Evolutionary conservation across 2,113 vertebrate genomes (phyloP).

Genomic region (Copsychus sechellarum): DNA sequence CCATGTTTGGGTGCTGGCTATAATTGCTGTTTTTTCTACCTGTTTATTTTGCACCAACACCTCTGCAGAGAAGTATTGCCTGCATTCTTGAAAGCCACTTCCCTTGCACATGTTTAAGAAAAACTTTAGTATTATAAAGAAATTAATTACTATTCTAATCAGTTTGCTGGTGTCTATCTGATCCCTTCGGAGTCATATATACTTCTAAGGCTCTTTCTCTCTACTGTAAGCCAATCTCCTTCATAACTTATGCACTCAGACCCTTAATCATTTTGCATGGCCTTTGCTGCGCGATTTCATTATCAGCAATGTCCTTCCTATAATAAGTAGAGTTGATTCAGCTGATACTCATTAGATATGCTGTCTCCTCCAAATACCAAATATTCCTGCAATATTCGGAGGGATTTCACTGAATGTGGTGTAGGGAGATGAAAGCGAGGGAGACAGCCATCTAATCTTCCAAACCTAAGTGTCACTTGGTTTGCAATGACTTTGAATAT

Average conservation of each 20-base stretch:
- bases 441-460: background rate
- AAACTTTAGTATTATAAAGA: background rate
- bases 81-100: background rate
- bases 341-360: constrained; percentile 57
- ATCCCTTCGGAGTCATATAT: background rate
- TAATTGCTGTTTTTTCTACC: background rate
- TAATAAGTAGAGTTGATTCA: constrained; percentile 62
- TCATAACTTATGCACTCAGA: constrained; percentile 52
- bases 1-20: background rate
- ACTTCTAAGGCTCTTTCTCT: background rate
- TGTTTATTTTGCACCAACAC: background rate
- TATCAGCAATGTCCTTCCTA: constrained; percentile 54
- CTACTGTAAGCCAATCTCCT: constrained; percentile 16
- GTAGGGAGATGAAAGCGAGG: background rate
- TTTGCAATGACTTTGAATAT: constrained; percentile 3
- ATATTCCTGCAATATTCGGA: constrained; percentile 23
- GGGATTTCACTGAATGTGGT: background rate
- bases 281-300: constrained; percentile 33
- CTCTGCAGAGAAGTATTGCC: background rate
- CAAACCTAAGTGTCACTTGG: background rate
- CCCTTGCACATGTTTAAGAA: background rate
- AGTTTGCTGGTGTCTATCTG: background rate
- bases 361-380: constrained; percentile 55
- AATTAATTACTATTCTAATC: constrained; percentile 41
- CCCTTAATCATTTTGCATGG: constrained; percentile 46